Evolutionary conservation across 2,113 vertebrate genomes (phyloP), one percentile per base, ranked within the genome.

Genomic region (Bufo gargarizans): DNA sequence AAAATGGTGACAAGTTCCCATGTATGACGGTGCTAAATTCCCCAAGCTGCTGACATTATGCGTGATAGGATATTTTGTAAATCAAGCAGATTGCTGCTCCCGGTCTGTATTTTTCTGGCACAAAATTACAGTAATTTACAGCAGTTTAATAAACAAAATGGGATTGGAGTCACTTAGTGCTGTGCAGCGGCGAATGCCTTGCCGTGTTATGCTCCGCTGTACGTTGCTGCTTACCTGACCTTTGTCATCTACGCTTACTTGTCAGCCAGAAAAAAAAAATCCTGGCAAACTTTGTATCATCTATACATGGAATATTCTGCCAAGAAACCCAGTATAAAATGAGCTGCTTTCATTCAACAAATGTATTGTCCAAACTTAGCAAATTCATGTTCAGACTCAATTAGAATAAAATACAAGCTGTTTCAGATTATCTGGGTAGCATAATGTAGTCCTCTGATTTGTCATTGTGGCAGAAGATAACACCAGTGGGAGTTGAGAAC

Each of bases 121-220:
- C 22, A 43, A 80, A 80, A 80, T 80, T 10, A 59, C 22, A 59
- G 78, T 61, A 45, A 81, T 81, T 61, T 81, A 45, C 56, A 9
- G 33, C 17, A 47, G 47, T 81, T 81, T 81, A 8, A 19, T 20
- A 61, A 61, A 81, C 56, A 47, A 47, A 81, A 81, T 61, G 56
- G 33, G 33, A 80, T 43, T 11, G 13, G 77, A 79, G 78, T 59
- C 78, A 59, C 55, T 80, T 16, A 53, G 7, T 45, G 33, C 22
- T 59, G 56, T 20, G 33, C 78, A 1, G 43, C 56, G 3, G 58
- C 14, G 7, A 81, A 19, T 33, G 33, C 33, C 33, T 33, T 33
- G 33, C 33, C 58, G 0, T 61, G 22, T 45, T 58, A 59, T 22
- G 8, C 14, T 3, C 4, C 14, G 56, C 43, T 81, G 43, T 45